A percentile compares a stretch with the other conserved stretches of the same genome.
phyloP scores from a whole-genome alignment of 2,888 invertebrate genomes.

The Drosophila stalkeri region DNA sequence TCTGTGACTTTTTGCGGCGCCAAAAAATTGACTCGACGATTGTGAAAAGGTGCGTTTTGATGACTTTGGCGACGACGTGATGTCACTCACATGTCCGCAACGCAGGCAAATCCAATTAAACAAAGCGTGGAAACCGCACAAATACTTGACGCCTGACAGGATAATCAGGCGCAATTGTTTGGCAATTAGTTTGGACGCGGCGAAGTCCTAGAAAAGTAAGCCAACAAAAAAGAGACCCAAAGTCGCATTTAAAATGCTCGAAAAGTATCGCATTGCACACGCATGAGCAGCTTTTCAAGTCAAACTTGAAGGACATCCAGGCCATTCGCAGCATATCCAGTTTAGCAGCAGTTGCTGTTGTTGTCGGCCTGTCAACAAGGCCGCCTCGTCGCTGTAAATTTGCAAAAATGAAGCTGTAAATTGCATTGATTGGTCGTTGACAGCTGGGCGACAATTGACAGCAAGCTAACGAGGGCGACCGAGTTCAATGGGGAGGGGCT shows the following conservation, averaged over 20 bases:
- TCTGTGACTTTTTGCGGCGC: constrained; percentile 34
- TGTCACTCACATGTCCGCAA: constrained; percentile 68
- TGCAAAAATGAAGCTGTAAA: constrained; percentile 78
- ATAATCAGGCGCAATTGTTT: constrained; percentile 80
- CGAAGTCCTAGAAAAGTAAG: constrained; percentile 73
- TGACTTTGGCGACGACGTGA: constrained; percentile 58
- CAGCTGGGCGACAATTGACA: constrained; percentile 77
- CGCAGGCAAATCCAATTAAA: constrained; percentile 78
- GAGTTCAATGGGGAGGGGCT: constrained; percentile 13
- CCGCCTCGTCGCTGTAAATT: constrained; percentile 55
- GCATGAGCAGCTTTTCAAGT: constrained; percentile 72
- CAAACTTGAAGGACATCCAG: constrained; percentile 65
- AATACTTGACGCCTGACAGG: constrained; percentile 73
- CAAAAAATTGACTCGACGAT: constrained; percentile 45
- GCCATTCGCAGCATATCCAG: constrained; percentile 39
- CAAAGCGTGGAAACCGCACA: constrained; percentile 74
- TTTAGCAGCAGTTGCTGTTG: constrained; percentile 25
- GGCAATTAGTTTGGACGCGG: constrained; percentile 61
- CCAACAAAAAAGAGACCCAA: constrained; percentile 31
- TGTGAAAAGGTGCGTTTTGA: constrained; percentile 58
- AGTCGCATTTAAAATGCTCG: constrained; percentile 54
- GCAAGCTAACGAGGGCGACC: constrained; percentile 34
- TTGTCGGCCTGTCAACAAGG: constrained; percentile 63
- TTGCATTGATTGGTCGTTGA: constrained; percentile 75
- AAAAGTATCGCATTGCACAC: constrained; percentile 76